These are phyloP conservation scores for Craniophora ligustri DNA, from an alignment of 2,888 invertebrate species.

Conservation along the genomic window DNA sequence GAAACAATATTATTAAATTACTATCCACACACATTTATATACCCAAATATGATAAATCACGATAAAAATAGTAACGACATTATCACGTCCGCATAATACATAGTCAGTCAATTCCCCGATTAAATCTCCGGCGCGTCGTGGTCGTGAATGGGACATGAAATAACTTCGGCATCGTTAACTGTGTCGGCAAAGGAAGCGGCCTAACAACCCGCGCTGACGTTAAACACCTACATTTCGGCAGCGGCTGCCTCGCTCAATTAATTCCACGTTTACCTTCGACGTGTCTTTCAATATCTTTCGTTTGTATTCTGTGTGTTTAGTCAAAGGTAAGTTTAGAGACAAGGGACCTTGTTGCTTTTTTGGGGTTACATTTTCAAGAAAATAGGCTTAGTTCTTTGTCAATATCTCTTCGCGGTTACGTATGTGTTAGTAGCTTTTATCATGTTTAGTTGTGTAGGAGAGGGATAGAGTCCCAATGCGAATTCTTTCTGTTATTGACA, in stretches of 20 bases:
- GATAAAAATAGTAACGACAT: background rate
- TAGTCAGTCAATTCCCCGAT: slow-evolving; percentile 30
- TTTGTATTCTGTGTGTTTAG: background rate
- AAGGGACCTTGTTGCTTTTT: background rate
- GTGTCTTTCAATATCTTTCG: slow-evolving; percentile 11
- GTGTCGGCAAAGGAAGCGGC: slow-evolving; percentile 32
- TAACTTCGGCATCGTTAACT: slow-evolving; percentile 35
- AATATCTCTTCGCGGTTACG: no score
- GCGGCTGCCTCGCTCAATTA: slow-evolving; percentile 25
- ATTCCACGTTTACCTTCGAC: slow-evolving; percentile 26
- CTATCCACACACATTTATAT: no score
- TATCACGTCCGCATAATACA: slow-evolving; percentile 3
- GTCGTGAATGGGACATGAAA: slow-evolving; percentile 19
- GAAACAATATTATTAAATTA: no score
- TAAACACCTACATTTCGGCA: slow-evolving; percentile 38
- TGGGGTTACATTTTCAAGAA: background rate
- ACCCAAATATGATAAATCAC: background rate
- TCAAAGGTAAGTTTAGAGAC: background rate
- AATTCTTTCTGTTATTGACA: no score
- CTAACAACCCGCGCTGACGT: slow-evolving; percentile 33
- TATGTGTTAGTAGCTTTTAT: no score
- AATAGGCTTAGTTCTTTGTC: no score
- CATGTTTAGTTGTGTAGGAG: no score
- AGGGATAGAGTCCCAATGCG: no score
- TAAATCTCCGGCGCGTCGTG: slow-evolving; percentile 32